Percentiles rank a stretch among this genome's conserved stretches.
These are phyloP conservation scores for Dolichoris vasculosae DNA, from an alignment of 1,140 invertebrate species.

Conservation along the genomic window DNA sequence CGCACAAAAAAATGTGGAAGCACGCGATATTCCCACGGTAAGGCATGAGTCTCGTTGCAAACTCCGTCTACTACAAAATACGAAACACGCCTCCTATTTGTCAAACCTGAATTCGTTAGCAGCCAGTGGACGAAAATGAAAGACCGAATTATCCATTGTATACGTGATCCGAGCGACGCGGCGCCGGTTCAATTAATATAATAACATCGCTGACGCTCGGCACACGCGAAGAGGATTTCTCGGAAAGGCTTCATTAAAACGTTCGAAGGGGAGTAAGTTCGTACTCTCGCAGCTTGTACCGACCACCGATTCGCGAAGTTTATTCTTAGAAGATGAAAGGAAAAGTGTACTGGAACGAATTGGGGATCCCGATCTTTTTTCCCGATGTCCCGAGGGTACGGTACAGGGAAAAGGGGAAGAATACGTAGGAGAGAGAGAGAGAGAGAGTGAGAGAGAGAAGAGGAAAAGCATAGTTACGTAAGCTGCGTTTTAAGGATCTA, in stretches of 20 bases:
- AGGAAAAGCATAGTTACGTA: background rate
- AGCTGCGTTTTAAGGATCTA: slow-evolving; percentile 19
- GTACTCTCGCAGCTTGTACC: background rate
- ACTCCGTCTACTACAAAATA: too few relatives aligned
- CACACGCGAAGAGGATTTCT: slow-evolving; percentile 31
- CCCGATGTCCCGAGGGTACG: slow-evolving; percentile 24
- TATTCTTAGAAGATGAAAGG: slow-evolving; percentile 64
- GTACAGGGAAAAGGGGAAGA: background rate
- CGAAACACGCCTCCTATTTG: slow-evolving; percentile 35
- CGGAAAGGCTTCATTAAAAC: slow-evolving; percentile 51
- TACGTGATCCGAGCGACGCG: background rate
- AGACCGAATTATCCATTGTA: slow-evolving; percentile 5
- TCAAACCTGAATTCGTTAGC: background rate
- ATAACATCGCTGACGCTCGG: slow-evolving; percentile 13
- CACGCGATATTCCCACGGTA: background rate
- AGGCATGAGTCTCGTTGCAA: background rate
- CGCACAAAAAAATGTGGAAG: background rate
- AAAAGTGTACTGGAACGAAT: slow-evolving; percentile 34
- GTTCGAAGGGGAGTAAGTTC: slow-evolving; percentile 48
- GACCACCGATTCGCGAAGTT: slow-evolving; percentile 54
- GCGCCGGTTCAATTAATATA: slow-evolving; percentile 46
- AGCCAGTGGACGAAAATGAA: background rate
- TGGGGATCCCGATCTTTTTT: slow-evolving; percentile 35
- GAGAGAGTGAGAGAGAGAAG: background rate
- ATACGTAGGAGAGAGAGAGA: background rate